A percentile compares a stretch with the other conserved stretches of the same genome.
Evolutionary conservation across 2,797 vertebrate genomes (phyloP).

Genomic region (Dallia pectoralis): DNA sequence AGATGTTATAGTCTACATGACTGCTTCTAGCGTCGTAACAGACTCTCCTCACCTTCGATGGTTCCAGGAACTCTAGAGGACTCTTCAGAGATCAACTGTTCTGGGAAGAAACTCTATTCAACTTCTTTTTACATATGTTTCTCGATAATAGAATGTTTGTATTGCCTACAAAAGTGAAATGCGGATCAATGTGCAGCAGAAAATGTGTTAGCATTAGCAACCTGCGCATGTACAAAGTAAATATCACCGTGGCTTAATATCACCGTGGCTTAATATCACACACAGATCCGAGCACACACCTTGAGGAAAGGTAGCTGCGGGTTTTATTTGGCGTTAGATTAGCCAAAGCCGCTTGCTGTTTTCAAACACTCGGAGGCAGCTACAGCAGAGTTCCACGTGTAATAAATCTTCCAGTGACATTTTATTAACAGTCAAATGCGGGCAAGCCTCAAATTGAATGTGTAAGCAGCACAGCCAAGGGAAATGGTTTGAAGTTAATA

Average conservation of each 20-base stretch:
- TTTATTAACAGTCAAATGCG: constrained; percentile 61
- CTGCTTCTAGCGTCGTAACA: too few species aligned
- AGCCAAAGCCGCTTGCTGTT: constrained; percentile 54
- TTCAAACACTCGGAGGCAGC: constrained; percentile 69
- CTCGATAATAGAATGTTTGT: too few species aligned
- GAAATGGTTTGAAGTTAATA: constrained; percentile 14
- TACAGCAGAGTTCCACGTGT: constrained; percentile 63
- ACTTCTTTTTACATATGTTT: too few species aligned
- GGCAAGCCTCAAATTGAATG: constrained; percentile 62
- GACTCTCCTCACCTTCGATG: too few species aligned
- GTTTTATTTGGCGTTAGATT: constrained; percentile 13
- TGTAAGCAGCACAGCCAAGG: constrained; percentile 46
- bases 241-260: constrained; percentile 61
- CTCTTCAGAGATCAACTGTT: too few species aligned
- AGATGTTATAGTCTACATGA: too few species aligned
- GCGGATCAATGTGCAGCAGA: background rate
- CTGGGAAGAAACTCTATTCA: too few species aligned
- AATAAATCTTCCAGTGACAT: constrained; percentile 64
- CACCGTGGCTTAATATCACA: constrained; percentile 43
- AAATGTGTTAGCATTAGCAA: constrained; percentile 55
- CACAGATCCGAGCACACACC: too few species aligned
- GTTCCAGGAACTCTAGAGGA: too few species aligned
- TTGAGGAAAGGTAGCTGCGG: too few species aligned
- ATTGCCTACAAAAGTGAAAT: background rate
- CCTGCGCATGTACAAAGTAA: constrained; percentile 69